Percentiles rank a stretch among this genome's conserved stretches.
phyloP scores from a whole-genome alignment of 2,113 vertebrate species.

The Rhabdomys dilectus region DNA sequence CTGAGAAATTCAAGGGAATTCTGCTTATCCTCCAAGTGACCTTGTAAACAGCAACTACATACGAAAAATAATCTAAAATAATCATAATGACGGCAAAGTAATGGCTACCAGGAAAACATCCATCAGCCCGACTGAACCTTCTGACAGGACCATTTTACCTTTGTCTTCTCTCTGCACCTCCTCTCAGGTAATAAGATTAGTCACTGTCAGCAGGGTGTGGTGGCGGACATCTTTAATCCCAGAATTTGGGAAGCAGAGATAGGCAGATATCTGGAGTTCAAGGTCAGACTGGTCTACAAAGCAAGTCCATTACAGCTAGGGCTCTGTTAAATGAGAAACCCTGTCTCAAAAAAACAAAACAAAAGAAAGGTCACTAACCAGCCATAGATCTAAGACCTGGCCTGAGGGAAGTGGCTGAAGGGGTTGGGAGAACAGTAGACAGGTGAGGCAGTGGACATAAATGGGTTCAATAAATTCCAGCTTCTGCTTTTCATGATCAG shows the following conservation, averaged over 20 bases:
- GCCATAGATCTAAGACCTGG: not conserved
- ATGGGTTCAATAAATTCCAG: constrained; percentile 7
- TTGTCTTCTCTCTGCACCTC: constrained; percentile 3
- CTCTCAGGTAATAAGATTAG: constrained; percentile 11
- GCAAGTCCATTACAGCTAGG: not conserved
- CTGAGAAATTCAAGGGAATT: constrained; percentile 52
- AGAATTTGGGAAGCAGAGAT: not conserved
- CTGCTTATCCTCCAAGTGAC: constrained; percentile 20
- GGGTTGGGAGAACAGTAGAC: not conserved
- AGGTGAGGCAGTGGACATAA: not conserved
- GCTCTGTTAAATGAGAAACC: not conserved
- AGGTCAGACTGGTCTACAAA: not conserved
- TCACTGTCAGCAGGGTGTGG: constrained; percentile 6
- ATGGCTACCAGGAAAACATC: constrained; percentile 40
- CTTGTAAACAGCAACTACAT: constrained; percentile 54
- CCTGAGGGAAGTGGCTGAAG: not conserved
- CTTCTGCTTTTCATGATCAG: not conserved
- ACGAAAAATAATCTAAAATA: not conserved
- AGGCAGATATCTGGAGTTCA: not conserved
- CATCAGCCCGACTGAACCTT: constrained; percentile 47
- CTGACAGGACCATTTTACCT: constrained; percentile 41
- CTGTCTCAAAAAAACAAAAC: not conserved
- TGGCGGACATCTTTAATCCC: not conserved
- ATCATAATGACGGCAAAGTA: not conserved
- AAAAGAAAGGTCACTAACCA: constrained; percentile 37